Conservation (phyloP, 2,113 vertebrate genomes). For the Phainopepla nitens region DNA sequence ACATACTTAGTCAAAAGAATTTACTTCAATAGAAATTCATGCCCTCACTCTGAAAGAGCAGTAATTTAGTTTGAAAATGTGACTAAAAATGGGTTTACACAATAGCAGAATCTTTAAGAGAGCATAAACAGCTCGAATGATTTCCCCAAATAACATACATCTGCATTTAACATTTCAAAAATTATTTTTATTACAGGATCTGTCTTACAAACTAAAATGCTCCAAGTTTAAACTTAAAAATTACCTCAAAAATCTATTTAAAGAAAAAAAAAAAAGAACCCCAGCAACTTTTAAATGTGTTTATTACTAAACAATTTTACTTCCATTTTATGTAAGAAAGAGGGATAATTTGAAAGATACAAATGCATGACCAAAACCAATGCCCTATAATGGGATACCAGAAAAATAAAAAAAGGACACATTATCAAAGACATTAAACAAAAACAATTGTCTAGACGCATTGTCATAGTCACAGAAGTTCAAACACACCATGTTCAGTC, state of each 20-base stretch:
- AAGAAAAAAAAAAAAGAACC: neutral
- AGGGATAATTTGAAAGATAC: neutral
- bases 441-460: neutral
- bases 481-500: neutral
- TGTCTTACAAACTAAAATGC: neutral
- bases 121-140: neutral
- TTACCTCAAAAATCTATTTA: neutral
- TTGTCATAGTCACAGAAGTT: neutral
- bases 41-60: neutral
- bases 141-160: neutral
- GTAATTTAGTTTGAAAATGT: neutral
- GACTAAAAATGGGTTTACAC: constrained; percentile 2
- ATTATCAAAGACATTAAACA: neutral
- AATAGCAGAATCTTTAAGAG: neutral
- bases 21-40: neutral
- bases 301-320: neutral
- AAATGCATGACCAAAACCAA: neutral
- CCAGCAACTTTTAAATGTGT: neutral
- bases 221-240: neutral
- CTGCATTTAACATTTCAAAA: constrained; percentile 23
- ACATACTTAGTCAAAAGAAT: neutral
- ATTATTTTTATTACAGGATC: neutral
- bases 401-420: neutral
- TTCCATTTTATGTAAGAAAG: neutral
- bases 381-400: neutral